Conservation (phyloP, 1,140 invertebrate species). For the Ridgeia piscesae region DNA sequence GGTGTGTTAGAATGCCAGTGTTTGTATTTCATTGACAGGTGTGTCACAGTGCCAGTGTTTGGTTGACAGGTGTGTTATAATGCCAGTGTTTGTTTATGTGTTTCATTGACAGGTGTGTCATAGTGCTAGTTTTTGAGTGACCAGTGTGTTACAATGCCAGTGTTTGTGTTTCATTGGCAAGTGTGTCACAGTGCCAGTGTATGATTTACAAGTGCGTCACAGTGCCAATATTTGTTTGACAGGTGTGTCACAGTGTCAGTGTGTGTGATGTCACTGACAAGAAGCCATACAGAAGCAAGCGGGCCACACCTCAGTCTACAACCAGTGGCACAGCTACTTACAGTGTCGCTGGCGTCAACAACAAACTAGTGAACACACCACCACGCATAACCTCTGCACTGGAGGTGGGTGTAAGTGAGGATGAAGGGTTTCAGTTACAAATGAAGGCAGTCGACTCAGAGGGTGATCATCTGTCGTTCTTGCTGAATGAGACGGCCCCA, state of each 20-base stretch:
- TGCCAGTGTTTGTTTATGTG: too few species aligned
- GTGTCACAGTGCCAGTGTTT: neutral
- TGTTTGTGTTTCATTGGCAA: neutral
- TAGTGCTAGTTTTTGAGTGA: neutral
- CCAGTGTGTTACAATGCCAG: neutral
- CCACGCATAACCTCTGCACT: neutral
- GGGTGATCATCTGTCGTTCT: neutral
- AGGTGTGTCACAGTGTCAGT: neutral
- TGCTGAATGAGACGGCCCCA: neutral
- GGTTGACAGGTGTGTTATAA: neutral
- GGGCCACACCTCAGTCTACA: neutral
- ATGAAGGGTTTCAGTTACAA: neutral
- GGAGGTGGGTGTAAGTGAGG: neutral
- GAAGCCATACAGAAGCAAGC: neutral
- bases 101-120: neutral
- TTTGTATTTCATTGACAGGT: neutral
- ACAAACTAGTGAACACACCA: neutral
- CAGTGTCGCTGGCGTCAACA: neutral
- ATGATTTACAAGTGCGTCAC: neutral
- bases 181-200: neutral
- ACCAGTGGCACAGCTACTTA: neutral
- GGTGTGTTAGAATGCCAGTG: neutral
- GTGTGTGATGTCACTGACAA: neutral
- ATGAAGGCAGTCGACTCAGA: neutral
- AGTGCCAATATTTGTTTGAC: neutral